Base-by-base conservation (phyloP, 2,888 invertebrate species). In the Tortrix viridana region DNA sequence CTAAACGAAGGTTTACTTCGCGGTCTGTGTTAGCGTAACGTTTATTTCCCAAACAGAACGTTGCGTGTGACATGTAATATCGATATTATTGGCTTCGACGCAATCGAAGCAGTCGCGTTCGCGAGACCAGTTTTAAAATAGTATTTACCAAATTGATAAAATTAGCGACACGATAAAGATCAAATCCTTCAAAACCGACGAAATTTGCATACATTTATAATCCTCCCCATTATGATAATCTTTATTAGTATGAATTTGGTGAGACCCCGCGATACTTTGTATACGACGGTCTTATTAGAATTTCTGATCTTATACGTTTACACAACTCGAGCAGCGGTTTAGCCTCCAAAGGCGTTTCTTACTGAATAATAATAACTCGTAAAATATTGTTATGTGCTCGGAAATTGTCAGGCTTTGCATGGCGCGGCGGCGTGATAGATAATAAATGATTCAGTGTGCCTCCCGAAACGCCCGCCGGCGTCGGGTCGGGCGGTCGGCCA, bases 401-500 rank as follows among this genome's bases (percentile, higher is more conserved):
- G 41, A 48, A 58, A 60, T 53, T 46, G 57, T 43, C 62, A 47
- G 58, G 57, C 52, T 48, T 63, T 57, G 56, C 56, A 50, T 47
- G 56, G 62, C 52, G 68, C 60, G 22, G 71, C 58, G 67, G 70
- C 70, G 66, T 68, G 71, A 67, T 78, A 75, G 71, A 67, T 78
- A 76, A 80, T 79, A 79, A 81, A 80, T 78, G 79, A 79, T 78
- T 80, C 65, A 62, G 54, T 55, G 32, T 44, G 58, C 47, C 65
- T 44, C 58, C 58, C 54, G 58, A 19, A 37, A 19, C 53, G n/a
- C 19, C 26, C 57, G 47, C 14, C 22, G 23, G 26, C 16, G 20
- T 12, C 12, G 16, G 32, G 50, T 18, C 50, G 50, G 50, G 50
- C 22, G 23, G 44, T 14, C 23, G 37, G 47, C 16, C 22, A 37